Base-by-base conservation (phyloP, 2,113 vertebrate species). In the Narcine bancroftii region DNA sequence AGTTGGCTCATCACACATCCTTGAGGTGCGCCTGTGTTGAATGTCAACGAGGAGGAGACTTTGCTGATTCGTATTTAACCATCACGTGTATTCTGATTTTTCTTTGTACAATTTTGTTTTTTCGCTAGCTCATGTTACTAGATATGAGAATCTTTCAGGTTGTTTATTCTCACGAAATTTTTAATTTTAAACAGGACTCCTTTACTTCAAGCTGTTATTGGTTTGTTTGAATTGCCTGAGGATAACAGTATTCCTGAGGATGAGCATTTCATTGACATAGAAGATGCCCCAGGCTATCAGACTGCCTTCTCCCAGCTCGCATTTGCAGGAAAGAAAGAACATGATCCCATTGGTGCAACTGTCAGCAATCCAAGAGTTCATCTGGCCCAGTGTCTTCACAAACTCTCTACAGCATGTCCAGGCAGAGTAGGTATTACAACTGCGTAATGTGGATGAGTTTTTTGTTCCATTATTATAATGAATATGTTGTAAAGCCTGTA, bases 251-350 rank as follows among this genome's bases (percentile, higher is more conserved):
- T 98, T 94, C 98, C 98, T 0, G 98, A 99, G 0, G 99, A 99
- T 76, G 99, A 99, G 26, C 99, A 99, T 94, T 99, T 99, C 94
- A 97, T 99, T 77, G 99, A 99, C 95, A 99, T 99, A 1, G 99
- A 99, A 93, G 99, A 99, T 93, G 97, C 98, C 0, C 98, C 99
- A 0, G 98, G 99, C 2, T 99, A 99, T 93, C 99, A 99, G 96
- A 99, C 98, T 0, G 98, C 98, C 0, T 99, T 99, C 95, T 98
- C 99, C 39, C 99, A 99, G 85, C 94, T 99, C 9, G 98, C 98
- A 63, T 99, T 99, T 92, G 99, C 99, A 15, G 99, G 99, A 1
- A 99, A 96, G 93, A 99, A 99, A 92, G 98, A 99, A 56, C 98
- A 98, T 0, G 99, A 99, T 93, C 99, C 99, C 2, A 97, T 99